Conservation (phyloP, 2,797 vertebrate genomes). For the Thripadectes ignobilis region DNA sequence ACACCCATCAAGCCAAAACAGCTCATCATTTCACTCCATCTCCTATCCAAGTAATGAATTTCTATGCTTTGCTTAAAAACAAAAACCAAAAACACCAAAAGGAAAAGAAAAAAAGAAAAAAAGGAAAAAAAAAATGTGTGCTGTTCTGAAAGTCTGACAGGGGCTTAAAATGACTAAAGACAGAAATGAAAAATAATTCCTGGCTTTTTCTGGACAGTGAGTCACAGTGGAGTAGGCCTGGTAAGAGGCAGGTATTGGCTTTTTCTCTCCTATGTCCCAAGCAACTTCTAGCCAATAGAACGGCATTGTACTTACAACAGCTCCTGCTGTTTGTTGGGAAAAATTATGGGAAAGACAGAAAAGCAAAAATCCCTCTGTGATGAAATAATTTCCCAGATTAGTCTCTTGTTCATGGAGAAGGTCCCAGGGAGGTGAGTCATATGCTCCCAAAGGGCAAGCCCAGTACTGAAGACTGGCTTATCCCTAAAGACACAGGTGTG, state of each 20-base stretch:
- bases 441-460: rapidly evolving
- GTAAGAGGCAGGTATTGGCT: not conserved
- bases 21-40: not conserved
- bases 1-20: constrained; percentile 47
- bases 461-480: not conserved
- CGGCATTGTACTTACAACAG: not conserved
- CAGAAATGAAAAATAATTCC: not conserved
- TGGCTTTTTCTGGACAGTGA: not conserved
- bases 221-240: not conserved
- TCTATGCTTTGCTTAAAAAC: not conserved
- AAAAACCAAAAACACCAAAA: not conserved
- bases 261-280: not conserved
- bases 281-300: not conserved
- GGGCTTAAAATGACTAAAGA: not conserved
- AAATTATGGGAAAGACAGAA: not conserved
- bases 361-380: not conserved
- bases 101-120: not conserved
- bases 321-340: not conserved
- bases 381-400: not conserved
- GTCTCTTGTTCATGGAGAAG: not conserved
- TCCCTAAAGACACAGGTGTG: not conserved
- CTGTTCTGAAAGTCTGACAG: not conserved
- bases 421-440: not conserved
- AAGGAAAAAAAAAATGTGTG: not conserved
- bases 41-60: not conserved